Evolutionary conservation across 1,140 invertebrate species (phyloP).

Genomic region (Gryon sp.): DNA sequence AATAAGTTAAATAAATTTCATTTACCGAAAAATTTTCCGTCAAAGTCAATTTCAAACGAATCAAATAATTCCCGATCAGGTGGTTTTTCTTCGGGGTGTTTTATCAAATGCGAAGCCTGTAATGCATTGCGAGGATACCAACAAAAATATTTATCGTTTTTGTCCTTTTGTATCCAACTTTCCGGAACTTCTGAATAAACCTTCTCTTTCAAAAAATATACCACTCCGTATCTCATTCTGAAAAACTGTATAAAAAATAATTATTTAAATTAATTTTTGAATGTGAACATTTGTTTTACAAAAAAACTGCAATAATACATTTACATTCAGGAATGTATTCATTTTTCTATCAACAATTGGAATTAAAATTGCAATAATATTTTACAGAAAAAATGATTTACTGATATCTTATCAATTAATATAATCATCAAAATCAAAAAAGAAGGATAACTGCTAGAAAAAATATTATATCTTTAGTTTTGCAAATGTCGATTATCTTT

Average conservation of each 20-base stretch:
- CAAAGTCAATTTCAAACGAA: conserved; percentile 3
- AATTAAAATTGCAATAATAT: too few relatives aligned
- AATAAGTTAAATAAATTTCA: not conserved
- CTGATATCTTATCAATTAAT: too few relatives aligned
- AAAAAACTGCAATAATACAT: too few relatives aligned
- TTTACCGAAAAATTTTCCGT: conserved; percentile 11
- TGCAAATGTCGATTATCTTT: too few relatives aligned
- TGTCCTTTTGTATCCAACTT: not conserved
- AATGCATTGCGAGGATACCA: conserved; percentile 4
- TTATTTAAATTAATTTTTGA: too few relatives aligned
- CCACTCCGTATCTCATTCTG: not conserved
- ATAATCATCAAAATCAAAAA: too few relatives aligned
- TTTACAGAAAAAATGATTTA: too few relatives aligned
- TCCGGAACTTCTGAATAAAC: conserved; percentile 2
- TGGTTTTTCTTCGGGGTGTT: not conserved
- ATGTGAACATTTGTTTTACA: too few relatives aligned
- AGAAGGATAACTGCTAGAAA: too few relatives aligned
- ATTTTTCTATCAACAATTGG: too few relatives aligned
- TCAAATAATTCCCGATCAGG: not conserved
- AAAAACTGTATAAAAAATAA: conserved; percentile 5
- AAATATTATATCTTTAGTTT: too few relatives aligned
- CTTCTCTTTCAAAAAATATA: not conserved
- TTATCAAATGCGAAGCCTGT: conserved; percentile 1
- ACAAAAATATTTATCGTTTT: not conserved
- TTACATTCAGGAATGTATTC: too few relatives aligned